Percentiles rank a stretch among this genome's conserved stretches.
These are phyloP conservation scores for Halichoerus grypus DNA, from an alignment of 2,113 vertebrate genomes.

Conservation along the genomic window DNA sequence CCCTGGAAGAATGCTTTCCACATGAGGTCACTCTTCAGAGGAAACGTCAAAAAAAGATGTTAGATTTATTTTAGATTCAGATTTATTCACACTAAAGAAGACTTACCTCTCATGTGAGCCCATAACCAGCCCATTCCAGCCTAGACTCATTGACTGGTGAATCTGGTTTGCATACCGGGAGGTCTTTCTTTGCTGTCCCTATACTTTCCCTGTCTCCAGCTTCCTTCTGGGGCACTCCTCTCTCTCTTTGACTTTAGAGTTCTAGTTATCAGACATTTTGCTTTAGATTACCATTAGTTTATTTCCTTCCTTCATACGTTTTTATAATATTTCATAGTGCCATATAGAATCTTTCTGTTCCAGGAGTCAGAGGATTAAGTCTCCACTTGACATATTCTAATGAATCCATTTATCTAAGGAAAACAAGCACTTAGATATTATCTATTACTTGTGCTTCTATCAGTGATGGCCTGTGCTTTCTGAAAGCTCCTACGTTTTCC, in stretches of 20 bases:
- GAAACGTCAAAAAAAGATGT: neutral
- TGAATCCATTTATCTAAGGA: neutral
- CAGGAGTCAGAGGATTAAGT: neutral
- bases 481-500: neutral
- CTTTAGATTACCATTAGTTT: neutral
- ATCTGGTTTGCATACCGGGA: fast-evolving
- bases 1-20: no score
- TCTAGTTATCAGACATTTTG: neutral
- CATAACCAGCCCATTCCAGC: fast-evolving
- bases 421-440: neutral
- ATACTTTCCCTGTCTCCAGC: fast-evolving
- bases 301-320: neutral
- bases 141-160: fast-evolving
- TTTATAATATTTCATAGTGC: neutral
- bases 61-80: neutral
- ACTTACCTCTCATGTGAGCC: fast-evolving
- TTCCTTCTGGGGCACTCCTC: neutral
- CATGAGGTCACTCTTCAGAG: neutral
- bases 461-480: neutral
- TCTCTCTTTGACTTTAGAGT: neutral
- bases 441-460: neutral
- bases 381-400: neutral
- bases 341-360: neutral
- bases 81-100: neutral
- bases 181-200: no score